Evolutionary conservation across 1,140 invertebrate species (phyloP), one percentile per base, ranked within the genome.

Genomic region (Trachymyrmex cornetzi): DNA sequence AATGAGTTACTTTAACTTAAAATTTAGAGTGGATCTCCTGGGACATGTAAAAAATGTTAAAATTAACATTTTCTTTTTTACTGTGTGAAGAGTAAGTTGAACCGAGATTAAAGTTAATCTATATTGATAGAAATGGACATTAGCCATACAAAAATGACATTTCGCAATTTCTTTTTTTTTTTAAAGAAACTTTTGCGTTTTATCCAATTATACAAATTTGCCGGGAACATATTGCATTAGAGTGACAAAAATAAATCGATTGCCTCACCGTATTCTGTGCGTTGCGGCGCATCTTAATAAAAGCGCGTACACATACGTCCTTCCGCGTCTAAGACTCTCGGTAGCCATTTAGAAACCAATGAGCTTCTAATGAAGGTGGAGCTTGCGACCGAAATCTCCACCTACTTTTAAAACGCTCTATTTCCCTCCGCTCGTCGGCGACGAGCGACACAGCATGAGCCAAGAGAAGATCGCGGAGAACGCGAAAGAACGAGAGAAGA

Each of bases 391-490:
- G 88, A 94, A 94, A 95, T 94, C 94, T 95, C 95, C 95, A 95
- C 94, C 95, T 94, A 95, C 95, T 95, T 92, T 93, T 92, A 93
- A 94, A 94, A 92, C 90, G 92, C 90, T 94, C 94, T 95, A 94
- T 94, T 95, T 94, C 92, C 92, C 92, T 89, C 69, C 64, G 84
- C 64, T 84, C 44, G 44, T 64, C 75, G 27, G n/a, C 87, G 80
- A 72, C n/a, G 34, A 74, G 66, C 88, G 77, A 85, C 79, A 86
- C 34, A 75, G 75, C 87, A 22, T 63, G 77, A 86, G 84, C 27
- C 50, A 64, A 53, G 50, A 81, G 38, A 63, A 80, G 75, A 72
- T 79, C 22, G 44, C 74, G 34, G 80, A 61, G 74, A 72, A 86
- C 92, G 89, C 88, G 77, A 87, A 90, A 90, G 34, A 67, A 22